A percentile compares a stretch with the other conserved stretches of the same genome.
Conservation (phyloP, 2,888 invertebrate genomes). For the Pandemis cinnamomeana region DNA sequence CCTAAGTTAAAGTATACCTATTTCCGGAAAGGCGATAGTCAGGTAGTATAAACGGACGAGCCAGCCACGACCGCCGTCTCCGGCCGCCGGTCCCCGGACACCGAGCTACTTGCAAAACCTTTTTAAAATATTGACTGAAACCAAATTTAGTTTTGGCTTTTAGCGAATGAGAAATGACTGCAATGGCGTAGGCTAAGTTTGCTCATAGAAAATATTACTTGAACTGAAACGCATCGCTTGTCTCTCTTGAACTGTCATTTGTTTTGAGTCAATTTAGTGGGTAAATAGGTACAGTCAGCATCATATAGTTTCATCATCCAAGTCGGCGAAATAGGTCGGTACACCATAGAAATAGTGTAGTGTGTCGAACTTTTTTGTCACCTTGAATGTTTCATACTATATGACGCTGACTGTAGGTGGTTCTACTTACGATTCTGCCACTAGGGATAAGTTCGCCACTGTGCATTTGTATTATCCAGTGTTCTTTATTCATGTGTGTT, state of each 20-base stretch:
- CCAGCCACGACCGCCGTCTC: not conserved
- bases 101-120: not conserved
- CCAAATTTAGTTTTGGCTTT: constrained; percentile 1
- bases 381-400: too few relatives aligned
- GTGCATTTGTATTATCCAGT: too few relatives aligned
- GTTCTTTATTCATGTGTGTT: too few relatives aligned
- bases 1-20: not conserved
- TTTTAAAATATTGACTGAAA: constrained; percentile 14
- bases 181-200: not conserved
- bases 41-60: not conserved
- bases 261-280: too few relatives aligned
- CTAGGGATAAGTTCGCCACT: too few relatives aligned
- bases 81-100: constrained; percentile 16
- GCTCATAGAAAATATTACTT: not conserved
- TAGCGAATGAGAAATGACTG: constrained; percentile 4
- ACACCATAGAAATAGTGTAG: too few relatives aligned
- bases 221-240: not conserved
- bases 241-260: not conserved
- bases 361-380: too few relatives aligned
- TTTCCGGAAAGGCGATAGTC: not conserved
- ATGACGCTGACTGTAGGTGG: too few relatives aligned
- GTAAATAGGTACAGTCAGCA: too few relatives aligned
- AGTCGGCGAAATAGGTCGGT: too few relatives aligned
- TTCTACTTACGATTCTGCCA: too few relatives aligned
- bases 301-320: too few relatives aligned